Percentiles rank a stretch among this genome's conserved stretches.
Conservation (phyloP, 2,888 invertebrate species). For the Epirrita christyi region DNA sequence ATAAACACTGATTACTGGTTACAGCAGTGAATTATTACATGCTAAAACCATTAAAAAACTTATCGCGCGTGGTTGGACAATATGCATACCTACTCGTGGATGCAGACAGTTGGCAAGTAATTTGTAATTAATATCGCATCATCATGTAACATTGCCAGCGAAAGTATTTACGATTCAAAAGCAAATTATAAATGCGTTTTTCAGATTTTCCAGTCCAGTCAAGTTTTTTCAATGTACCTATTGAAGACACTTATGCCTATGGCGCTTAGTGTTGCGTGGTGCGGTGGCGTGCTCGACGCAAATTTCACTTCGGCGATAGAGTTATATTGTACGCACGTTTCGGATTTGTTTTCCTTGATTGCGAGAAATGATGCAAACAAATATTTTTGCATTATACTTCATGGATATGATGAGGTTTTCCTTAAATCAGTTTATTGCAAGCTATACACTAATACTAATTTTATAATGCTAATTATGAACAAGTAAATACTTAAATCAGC, state of each 20-base stretch:
- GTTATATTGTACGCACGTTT: conserved; percentile 25
- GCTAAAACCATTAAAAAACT: conserved; percentile 38
- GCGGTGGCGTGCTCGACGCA: conserved; percentile 62
- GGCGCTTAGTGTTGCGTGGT: conserved; percentile 69
- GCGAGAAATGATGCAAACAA: conserved; percentile 32
- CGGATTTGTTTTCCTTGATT: conserved; percentile 41
- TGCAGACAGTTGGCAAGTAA: conserved; percentile 43
- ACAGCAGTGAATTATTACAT: conserved; percentile 30
- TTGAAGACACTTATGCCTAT: conserved; percentile 67
- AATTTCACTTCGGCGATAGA: conserved; percentile 64
- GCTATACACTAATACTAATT: neutral
- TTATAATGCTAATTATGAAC: neutral
- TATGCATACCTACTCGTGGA: conserved; percentile 28
- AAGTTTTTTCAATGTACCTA: conserved; percentile 58
- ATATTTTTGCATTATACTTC: neutral
- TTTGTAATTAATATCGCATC: conserved; percentile 65
- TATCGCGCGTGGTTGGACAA: conserved; percentile 42
- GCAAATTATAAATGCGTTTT: conserved; percentile 66
- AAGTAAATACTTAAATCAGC: neutral
- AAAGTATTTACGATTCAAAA: conserved; percentile 74
- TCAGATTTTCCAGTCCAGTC: conserved; percentile 71
- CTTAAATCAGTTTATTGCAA: conserved; percentile 1
- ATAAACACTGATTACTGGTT: conserved; percentile 28
- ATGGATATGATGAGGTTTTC: neutral
- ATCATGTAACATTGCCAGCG: conserved; percentile 57